Percentiles rank a stretch among this genome's conserved stretches.
These are phyloP conservation scores for Sphaerolaimus hirsutus DNA, from an alignment of 2,888 invertebrate genomes.

Conservation along the genomic window DNA sequence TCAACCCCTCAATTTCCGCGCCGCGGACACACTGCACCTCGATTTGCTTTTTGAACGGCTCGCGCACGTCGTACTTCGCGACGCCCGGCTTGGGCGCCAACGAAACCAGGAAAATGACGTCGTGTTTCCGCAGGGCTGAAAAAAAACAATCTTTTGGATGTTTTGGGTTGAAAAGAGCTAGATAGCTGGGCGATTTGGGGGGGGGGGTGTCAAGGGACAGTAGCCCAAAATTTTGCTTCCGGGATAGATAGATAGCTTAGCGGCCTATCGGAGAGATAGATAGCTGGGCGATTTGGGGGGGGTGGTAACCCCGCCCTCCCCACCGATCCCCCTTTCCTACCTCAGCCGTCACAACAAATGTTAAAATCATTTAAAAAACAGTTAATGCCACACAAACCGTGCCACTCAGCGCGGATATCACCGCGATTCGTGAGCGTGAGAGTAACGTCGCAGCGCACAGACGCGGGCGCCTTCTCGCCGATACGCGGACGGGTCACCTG, in stretches of 20 bases:
- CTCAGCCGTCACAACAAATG: not conserved
- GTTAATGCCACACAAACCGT: constrained; percentile 30
- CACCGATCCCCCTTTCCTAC: not conserved
- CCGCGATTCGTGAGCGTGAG: constrained; percentile 67
- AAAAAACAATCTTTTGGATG: too few relatives aligned
- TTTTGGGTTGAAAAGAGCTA: too few relatives aligned
- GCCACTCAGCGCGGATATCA: constrained; percentile 89
- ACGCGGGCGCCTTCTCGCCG: constrained; percentile 72
- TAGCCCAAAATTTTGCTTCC: too few relatives aligned
- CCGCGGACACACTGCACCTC: constrained; percentile 74
- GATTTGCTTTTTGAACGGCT: constrained; percentile 25
- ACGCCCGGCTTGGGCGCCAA: constrained; percentile 59
- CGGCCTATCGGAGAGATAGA: too few relatives aligned
- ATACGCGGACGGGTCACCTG: constrained; percentile 36
- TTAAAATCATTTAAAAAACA: too few relatives aligned
- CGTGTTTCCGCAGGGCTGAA: constrained; percentile 59
- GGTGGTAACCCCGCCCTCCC: too few relatives aligned
- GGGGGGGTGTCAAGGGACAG: too few relatives aligned
- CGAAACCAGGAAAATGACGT: constrained; percentile 70
- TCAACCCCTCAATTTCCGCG: constrained; percentile 92
- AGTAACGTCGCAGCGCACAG: constrained; percentile 78
- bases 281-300: too few relatives aligned
- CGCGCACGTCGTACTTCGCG: constrained; percentile 23
- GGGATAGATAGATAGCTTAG: too few relatives aligned
- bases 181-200: too few relatives aligned